Conservation (phyloP, 2,797 vertebrate genomes). For the Lates japonicus region DNA sequence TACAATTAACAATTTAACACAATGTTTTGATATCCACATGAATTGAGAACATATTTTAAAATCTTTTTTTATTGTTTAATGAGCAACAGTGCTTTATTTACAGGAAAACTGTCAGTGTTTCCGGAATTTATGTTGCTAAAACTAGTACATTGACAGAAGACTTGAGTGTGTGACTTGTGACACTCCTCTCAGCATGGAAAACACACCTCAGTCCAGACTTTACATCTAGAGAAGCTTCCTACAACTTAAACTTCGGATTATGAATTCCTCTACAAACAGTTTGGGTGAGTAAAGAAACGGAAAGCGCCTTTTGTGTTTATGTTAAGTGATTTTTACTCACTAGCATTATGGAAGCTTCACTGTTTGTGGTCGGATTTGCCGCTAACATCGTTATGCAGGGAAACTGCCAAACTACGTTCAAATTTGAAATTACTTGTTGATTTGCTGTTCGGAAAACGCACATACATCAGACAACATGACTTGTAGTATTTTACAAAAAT, state of each 20-base stretch:
- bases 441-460: not conserved
- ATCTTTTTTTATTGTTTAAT: accelerated
- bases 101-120: constrained; percentile 14
- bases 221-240: constrained; percentile 28
- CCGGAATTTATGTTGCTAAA: constrained; percentile 35
- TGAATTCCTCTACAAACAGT: constrained; percentile 87
- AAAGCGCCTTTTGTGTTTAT: not conserved
- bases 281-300: constrained; percentile 80
- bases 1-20: accelerated
- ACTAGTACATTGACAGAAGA: not conserved
- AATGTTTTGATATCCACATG: accelerated
- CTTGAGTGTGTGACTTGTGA: constrained; percentile 53
- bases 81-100: constrained; percentile 7
- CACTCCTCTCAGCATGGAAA: constrained; percentile 78
- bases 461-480: accelerated
- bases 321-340: not conserved
- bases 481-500: not conserved
- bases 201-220: constrained; percentile 55
- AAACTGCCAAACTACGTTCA: not conserved
- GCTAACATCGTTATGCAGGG: constrained; percentile 10
- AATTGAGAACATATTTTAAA: not conserved
- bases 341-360: not conserved
- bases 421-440: not conserved
- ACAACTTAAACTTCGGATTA: constrained; percentile 31
- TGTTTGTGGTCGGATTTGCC: constrained; percentile 1